Percentiles rank a stretch among this genome's conserved stretches.
phyloP scores from a whole-genome alignment of 1,140 invertebrate species.

The Dinothrombium tinctorium region DNA sequence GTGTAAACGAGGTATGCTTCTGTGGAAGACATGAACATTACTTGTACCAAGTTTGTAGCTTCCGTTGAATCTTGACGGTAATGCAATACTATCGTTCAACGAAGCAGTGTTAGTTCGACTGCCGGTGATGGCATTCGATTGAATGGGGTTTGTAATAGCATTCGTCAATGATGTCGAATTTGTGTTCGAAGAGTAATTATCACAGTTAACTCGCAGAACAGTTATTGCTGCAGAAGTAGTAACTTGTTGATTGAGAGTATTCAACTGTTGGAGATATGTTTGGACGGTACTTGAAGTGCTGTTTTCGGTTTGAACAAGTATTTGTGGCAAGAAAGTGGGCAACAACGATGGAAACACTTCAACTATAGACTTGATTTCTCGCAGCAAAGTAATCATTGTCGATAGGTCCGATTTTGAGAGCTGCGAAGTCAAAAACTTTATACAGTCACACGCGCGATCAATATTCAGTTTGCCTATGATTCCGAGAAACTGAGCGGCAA shows the following conservation, averaged over 20 bases:
- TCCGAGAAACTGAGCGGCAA: conserved; percentile 22
- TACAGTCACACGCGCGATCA: conserved; percentile 43
- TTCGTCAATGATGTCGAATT: too few relatives aligned
- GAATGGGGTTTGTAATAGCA: too few relatives aligned
- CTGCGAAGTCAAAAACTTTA: conserved; percentile 50
- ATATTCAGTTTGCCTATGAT: conserved; percentile 21
- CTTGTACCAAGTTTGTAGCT: too few relatives aligned
- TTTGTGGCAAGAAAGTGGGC: conserved; percentile 43
- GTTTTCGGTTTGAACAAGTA: conserved; percentile 35
- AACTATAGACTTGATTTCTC: conserved; percentile 48
- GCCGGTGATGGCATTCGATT: too few relatives aligned
- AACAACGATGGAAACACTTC: conserved; percentile 47
- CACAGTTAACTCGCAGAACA: conserved; percentile 4
- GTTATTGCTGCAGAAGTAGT: background rate
- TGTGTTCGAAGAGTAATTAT: too few relatives aligned
- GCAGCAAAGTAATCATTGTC: conserved; percentile 38
- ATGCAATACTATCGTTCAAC: too few relatives aligned
- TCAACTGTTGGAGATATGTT: conserved; percentile 25
- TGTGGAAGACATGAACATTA: too few relatives aligned
- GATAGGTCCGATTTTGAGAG: conserved; percentile 39
- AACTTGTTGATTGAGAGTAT: conserved; percentile 10
- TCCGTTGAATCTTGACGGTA: too few relatives aligned
- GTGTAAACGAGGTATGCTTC: conserved; percentile 8
- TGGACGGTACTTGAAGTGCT: conserved; percentile 20
- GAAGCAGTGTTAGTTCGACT: too few relatives aligned